Conservation (phyloP, 2,888 invertebrate genomes). For the Mechanitis mazaeus region DNA sequence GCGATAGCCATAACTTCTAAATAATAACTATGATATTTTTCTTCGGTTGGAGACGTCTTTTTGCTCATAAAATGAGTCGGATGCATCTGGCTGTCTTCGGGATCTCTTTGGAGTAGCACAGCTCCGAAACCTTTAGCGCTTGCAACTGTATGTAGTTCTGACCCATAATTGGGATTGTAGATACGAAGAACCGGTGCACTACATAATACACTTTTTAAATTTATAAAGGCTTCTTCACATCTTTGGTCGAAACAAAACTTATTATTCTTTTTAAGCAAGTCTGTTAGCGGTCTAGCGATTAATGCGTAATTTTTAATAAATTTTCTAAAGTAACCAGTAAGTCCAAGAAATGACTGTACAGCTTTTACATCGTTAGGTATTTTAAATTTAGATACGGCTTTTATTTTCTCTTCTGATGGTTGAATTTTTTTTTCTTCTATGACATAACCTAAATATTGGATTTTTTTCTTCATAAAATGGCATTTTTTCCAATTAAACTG, state of each 20-base stretch:
- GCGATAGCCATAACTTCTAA: slow-evolving; percentile 30
- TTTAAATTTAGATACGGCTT: slow-evolving; percentile 27
- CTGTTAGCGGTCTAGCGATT: slow-evolving; percentile 31
- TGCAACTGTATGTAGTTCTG: slow-evolving; percentile 32
- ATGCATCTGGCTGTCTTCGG: slow-evolving; percentile 21
- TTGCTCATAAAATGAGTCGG: slow-evolving; percentile 30
- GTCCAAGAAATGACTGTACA: slow-evolving; percentile 31
- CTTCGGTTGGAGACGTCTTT: slow-evolving; percentile 24
- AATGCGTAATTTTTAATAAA: slow-evolving; percentile 31
- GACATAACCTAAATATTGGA: slow-evolving; percentile 9
- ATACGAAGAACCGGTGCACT: slow-evolving; percentile 24
- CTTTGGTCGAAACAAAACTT: slow-evolving; percentile 16
- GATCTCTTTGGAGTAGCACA: slow-evolving; percentile 27
- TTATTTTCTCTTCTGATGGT: slow-evolving; percentile 27
- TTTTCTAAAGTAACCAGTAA: slow-evolving; percentile 33
- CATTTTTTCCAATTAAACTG: no score
- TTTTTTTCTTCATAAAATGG: no score
- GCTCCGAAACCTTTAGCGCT: slow-evolving; percentile 19
- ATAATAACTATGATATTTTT: slow-evolving; percentile 29
- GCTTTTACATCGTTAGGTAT: slow-evolving; percentile 27
- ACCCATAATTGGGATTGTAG: slow-evolving; percentile 18
- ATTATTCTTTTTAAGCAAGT: slow-evolving; percentile 22
- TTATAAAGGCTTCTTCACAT: slow-evolving; percentile 14
- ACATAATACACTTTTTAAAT: slow-evolving; percentile 18
- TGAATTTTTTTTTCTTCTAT: slow-evolving; percentile 7